These are phyloP conservation scores for Grammomys surdaster DNA, from an alignment of 2,113 vertebrate genomes.

Conservation along the genomic window DNA sequence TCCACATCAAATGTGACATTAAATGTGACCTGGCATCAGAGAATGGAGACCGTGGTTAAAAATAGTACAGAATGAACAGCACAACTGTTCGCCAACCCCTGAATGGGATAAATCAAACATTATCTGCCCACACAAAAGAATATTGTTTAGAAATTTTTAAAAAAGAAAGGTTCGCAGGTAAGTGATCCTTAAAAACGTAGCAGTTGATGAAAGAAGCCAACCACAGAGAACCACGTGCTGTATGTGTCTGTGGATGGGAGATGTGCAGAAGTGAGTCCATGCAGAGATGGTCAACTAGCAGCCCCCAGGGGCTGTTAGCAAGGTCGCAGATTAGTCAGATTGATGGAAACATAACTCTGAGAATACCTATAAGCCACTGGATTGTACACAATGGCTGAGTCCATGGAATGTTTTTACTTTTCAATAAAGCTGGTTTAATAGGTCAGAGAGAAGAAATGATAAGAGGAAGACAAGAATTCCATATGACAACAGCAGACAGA, in stretches of 20 bases:
- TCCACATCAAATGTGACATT: slow-evolving; percentile 78
- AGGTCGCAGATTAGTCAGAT: background rate
- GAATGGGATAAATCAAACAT: background rate
- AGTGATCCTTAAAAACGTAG: background rate
- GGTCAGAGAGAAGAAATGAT: background rate
- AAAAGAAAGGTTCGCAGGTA: background rate
- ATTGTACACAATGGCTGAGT: background rate
- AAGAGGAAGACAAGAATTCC: background rate
- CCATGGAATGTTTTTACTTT: background rate
- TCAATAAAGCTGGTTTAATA: slow-evolving; percentile 28
- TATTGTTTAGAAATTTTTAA: background rate
- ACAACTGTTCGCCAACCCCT: background rate
- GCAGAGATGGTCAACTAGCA: background rate
- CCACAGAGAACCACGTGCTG: background rate
- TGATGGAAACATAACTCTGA: background rate
- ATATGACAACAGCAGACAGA: background rate
- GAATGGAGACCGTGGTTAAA: background rate
- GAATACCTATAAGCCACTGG: background rate
- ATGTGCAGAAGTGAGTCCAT: background rate
- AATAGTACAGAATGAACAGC: background rate
- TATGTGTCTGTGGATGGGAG: background rate
- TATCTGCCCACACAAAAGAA: background rate
- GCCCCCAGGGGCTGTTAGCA: background rate
- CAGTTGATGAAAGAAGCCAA: background rate
- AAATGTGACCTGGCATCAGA: slow-evolving; percentile 74